Percentiles rank a stretch among this genome's conserved stretches.
Evolutionary conservation across 2,797 vertebrate genomes (phyloP).

Genomic region (Sandelia bainsii): DNA sequence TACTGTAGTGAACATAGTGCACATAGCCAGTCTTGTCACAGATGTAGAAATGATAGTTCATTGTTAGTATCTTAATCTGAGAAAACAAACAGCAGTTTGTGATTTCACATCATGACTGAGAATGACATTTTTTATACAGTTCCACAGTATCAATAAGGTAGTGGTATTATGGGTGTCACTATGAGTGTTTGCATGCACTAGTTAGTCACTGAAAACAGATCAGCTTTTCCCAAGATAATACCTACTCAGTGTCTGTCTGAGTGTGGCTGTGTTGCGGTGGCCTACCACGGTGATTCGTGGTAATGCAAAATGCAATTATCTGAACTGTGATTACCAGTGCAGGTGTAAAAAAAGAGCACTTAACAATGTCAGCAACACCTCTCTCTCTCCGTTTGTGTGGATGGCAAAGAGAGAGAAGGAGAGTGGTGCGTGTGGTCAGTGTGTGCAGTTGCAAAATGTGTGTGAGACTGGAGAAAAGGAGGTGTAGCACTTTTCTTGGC

Average conservation of each 20-base stretch:
- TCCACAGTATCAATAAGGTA: neutral
- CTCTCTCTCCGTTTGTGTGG: constrained; percentile 1
- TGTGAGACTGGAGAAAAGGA: neutral
- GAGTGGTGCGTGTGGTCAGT: neutral
- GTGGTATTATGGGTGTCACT: too few relatives aligned
- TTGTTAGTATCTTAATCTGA: too few relatives aligned
- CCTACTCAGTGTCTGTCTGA: neutral
- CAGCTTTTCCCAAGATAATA: neutral
- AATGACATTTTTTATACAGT: neutral
- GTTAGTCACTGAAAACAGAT: neutral
- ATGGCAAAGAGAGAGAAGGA: neutral
- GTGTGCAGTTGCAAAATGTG: neutral
- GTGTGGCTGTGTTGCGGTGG: neutral
- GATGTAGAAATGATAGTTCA: too few relatives aligned
- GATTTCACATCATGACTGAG: neutral
- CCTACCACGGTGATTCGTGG: constrained; percentile 35
- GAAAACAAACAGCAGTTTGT: neutral
- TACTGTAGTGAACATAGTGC: too few relatives aligned
- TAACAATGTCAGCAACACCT: constrained; percentile 25
- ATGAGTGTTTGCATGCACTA: too few relatives aligned
- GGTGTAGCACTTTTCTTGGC: constrained; percentile 24
- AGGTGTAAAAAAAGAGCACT: constrained; percentile 38
- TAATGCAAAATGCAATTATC: constrained; percentile 51
- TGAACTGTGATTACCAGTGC: constrained; percentile 54
- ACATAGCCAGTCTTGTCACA: too few relatives aligned